Conservation (phyloP, 2,888 invertebrate species). For the Rapana venosa region DNA sequence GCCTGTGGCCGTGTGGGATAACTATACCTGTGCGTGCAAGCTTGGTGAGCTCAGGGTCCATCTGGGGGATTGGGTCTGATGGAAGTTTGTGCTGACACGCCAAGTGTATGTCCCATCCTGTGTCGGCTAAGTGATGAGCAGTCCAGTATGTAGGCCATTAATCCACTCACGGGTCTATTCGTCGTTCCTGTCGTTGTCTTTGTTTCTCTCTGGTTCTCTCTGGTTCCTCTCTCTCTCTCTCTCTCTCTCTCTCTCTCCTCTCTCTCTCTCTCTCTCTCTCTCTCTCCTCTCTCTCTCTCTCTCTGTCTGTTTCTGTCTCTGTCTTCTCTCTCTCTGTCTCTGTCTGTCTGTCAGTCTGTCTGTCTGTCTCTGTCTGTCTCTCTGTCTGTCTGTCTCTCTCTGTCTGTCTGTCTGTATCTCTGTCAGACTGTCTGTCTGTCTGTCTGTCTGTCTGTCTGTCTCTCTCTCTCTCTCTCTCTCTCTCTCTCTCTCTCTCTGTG, state of each 20-base stretch:
- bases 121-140: too few relatives aligned
- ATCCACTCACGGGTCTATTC: background rate
- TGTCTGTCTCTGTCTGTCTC: background rate
- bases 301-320: background rate
- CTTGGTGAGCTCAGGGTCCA: too few relatives aligned
- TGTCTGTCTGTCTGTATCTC: background rate
- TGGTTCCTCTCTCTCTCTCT: background rate
- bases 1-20: too few relatives aligned
- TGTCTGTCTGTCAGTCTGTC: background rate
- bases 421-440: conserved; percentile 6
- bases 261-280: conserved; percentile 20
- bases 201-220: background rate
- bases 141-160: too few relatives aligned
- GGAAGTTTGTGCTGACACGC: too few relatives aligned
- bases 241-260: conserved; percentile 20
- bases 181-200: background rate
- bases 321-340: background rate
- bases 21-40: too few relatives aligned
- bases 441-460: background rate
- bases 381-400: background rate
- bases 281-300: conserved; percentile 25
- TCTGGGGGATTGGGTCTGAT: too few relatives aligned
- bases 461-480: conserved; percentile 14
- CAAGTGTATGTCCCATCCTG: too few relatives aligned
- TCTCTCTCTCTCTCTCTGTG: background rate